Evolutionary conservation across 2,113 vertebrate genomes (phyloP).

Genomic region (Balaeniceps rex): DNA sequence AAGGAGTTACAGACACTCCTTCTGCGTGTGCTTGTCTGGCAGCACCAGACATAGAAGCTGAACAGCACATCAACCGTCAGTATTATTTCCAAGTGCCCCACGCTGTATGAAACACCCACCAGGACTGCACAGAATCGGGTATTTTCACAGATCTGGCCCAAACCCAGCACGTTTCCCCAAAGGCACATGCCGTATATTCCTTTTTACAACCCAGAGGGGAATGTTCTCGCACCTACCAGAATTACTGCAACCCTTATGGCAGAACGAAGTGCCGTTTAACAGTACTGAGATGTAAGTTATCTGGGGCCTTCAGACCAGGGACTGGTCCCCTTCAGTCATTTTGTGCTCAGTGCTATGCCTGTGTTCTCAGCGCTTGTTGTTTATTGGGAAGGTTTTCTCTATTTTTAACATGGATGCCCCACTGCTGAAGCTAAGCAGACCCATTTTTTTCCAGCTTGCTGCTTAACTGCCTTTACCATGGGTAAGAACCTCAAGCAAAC

Average conservation of each 20-base stretch:
- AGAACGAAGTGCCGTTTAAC: neutral
- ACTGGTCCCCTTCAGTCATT: neutral
- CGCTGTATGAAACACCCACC: neutral
- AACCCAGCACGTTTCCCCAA: neutral
- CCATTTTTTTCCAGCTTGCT: conserved; percentile 15
- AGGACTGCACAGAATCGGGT: neutral
- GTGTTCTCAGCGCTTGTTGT: neutral
- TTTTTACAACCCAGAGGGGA: neutral
- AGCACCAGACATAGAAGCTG: neutral
- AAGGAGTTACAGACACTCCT: neutral
- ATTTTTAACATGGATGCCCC: neutral
- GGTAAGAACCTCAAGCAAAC: conserved; percentile 18
- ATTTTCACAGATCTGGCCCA: neutral
- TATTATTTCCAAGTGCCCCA: neutral
- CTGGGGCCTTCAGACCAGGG: neutral
- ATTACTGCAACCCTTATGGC: neutral
- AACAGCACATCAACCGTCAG: neutral
- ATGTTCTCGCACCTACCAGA: neutral
- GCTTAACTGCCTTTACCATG: neutral
- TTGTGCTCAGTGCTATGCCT: neutral
- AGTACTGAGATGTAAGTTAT: neutral
- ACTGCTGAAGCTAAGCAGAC: neutral
- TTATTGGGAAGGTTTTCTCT: conserved; percentile 12
- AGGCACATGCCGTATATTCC: neutral
- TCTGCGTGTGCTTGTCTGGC: neutral